These are phyloP conservation scores for Avahi laniger DNA, from an alignment of 2,797 vertebrate species.

Conservation along the genomic window DNA sequence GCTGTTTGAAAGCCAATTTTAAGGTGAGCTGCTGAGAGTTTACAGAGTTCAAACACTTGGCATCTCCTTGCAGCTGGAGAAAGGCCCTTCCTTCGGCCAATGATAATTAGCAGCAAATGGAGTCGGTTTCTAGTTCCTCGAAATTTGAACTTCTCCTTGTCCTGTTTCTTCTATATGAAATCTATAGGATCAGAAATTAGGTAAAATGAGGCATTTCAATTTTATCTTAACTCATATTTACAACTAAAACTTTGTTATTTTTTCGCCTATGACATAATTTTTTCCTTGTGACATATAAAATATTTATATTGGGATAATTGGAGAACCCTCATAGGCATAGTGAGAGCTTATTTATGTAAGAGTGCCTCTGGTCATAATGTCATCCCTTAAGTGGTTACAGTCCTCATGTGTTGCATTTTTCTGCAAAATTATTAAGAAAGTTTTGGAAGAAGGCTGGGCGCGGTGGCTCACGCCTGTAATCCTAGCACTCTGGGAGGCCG, in stretches of 20 bases:
- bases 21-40: conserved; percentile 67
- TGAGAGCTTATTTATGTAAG: neutral
- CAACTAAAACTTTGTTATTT: neutral
- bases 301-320: neutral
- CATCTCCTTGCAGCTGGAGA: neutral
- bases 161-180: neutral
- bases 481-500: too few species aligned
- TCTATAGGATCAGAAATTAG: neutral
- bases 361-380: neutral
- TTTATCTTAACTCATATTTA: neutral
- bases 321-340: neutral
- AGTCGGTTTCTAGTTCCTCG: neutral
- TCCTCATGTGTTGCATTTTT: neutral
- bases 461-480: too few species aligned
- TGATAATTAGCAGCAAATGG: neutral
- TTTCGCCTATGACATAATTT: neutral
- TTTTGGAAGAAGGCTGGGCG: too few species aligned
- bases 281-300: neutral
- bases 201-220: neutral
- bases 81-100: neutral
- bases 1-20: conserved; percentile 44
- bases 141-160: neutral
- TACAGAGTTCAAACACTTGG: neutral
- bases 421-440: neutral
- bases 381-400: neutral